Percentiles rank a stretch among this genome's conserved stretches.
Conservation (phyloP, 2,888 invertebrate genomes). For the Aphidius colemani region DNA sequence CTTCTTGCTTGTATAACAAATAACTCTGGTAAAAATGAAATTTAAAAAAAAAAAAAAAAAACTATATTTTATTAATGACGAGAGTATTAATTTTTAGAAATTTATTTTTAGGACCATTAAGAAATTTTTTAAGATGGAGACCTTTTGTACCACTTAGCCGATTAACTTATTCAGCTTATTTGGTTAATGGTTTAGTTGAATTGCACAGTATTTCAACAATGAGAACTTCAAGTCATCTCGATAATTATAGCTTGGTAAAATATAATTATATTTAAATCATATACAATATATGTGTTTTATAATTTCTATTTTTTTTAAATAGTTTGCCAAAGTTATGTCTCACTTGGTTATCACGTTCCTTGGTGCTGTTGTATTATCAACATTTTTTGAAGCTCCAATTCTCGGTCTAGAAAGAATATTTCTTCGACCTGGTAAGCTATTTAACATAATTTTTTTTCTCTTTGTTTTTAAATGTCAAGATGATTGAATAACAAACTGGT, state of each 20-base stretch:
- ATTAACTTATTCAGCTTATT: conserved; percentile 74
- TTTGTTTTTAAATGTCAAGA: background rate
- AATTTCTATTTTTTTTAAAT: conserved; percentile 44
- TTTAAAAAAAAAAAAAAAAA: conserved; percentile 3
- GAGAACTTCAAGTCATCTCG: conserved; percentile 67
- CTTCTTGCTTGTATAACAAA: conserved; percentile 68
- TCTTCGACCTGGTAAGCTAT: conserved; percentile 60
- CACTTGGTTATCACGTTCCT: conserved; percentile 68
- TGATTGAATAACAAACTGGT: background rate
- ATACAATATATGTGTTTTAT: conserved; percentile 19
- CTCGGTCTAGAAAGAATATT: conserved; percentile 73
- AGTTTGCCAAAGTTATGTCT: conserved; percentile 66
- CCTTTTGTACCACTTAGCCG: conserved; percentile 70
- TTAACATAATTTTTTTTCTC: conserved; percentile 9
- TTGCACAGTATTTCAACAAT: conserved; percentile 68
- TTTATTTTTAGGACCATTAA: conserved; percentile 61
- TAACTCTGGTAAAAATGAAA: conserved; percentile 64
- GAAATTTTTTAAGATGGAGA: conserved; percentile 66
- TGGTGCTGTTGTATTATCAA: conserved; percentile 68
- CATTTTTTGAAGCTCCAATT: conserved; percentile 74
- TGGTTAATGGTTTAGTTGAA: conserved; percentile 74
- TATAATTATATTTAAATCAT: too few relatives aligned
- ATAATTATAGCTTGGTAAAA: conserved; percentile 68
- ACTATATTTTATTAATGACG: background rate
- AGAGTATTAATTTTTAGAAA: too few relatives aligned